Evolutionary conservation across 92 coral and sea anemone species (phyloP), one percentile per base, ranked within the genome.

Genomic region (Epizoanthus stellaris): DNA sequence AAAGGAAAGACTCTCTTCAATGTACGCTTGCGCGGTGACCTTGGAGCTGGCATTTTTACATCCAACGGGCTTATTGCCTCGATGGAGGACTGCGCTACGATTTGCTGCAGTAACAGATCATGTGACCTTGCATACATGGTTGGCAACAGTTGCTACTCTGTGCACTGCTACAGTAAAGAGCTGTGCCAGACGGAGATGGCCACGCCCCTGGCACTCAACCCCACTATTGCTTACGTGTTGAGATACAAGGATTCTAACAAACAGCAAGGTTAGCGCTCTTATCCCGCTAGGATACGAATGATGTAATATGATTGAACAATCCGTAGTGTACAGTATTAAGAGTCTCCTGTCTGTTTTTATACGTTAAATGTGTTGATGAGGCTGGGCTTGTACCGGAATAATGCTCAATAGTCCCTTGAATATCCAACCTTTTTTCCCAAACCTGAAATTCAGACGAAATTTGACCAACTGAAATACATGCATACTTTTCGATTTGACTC

Each of bases 51-150:
- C 2, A 73, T 58, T 54, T 96, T 96, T 60, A 88, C 91, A 20
- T 87, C 93, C 43, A 93, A 93, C 53, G 98, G 99, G 3, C 62
- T 87, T 80, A 96, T 91, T 39, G 39, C 87, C 16, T 93, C 89
- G 53, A 91, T 94, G 88, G 92, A 85, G 30, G 84, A 90, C 81
- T 96, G 99, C 66, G 70, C 92, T 14, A 81, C 75, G 14, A 89
- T 92, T 52, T 96, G 99, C 71, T 96, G 99, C 75, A 86, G 80
- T 49, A 92, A 91, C 69, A 85, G 62, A 72, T 90, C 95, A 88
- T 96, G 99, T 81, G 98, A 96, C 76, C 87, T 96, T 59, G 95
- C 99, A 9, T 96, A 95, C 70, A 85, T 87, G 77, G 91, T 95
- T 45, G 93, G 87, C 23, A 91, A 89, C 86, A 89, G 75, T 66